These are phyloP conservation scores for Himalopsyche tibetana DNA, from an alignment of 2,888 invertebrate genomes.

Conservation along the genomic window DNA sequence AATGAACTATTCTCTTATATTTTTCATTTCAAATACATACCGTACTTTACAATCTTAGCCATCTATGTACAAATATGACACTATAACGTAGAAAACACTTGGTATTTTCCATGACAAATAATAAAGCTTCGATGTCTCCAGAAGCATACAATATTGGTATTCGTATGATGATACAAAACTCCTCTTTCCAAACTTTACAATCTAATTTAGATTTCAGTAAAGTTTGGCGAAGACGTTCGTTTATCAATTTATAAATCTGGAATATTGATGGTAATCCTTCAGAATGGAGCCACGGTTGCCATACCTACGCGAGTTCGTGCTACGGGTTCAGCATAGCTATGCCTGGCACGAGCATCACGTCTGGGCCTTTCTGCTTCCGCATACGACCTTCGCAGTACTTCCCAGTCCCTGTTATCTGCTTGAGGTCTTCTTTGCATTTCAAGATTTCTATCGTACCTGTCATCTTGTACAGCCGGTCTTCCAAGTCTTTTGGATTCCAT, in stretches of 20 bases:
- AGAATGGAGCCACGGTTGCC: conserved; percentile 73
- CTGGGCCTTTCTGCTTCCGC: conserved; percentile 64
- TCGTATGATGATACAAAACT: background rate
- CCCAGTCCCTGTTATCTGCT: conserved; percentile 62
- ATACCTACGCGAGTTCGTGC: conserved; percentile 76
- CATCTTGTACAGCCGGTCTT: conserved; percentile 50
- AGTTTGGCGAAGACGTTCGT: background rate
- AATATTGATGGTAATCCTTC: conserved; percentile 65
- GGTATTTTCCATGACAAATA: conserved; percentile 6
- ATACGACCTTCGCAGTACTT: conserved; percentile 62
- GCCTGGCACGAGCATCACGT: conserved; percentile 73
- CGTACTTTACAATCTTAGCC: background rate
- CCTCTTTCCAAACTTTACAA: conserved; percentile 10
- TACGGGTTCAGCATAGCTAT: conserved; percentile 83
- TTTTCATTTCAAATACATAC: no score
- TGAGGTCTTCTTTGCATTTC: conserved; percentile 52
- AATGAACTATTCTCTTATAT: no score
- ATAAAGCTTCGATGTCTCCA: background rate
- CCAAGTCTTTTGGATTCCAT: conserved; percentile 62
- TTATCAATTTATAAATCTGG: background rate
- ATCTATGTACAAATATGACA: conserved; percentile 10
- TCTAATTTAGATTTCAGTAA: background rate
- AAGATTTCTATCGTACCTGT: conserved; percentile 58
- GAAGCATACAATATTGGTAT: conserved; percentile 19
- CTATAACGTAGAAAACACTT: background rate